phyloP scores from a whole-genome alignment of 2,113 vertebrate genomes.

The Haemorhous mexicanus region DNA sequence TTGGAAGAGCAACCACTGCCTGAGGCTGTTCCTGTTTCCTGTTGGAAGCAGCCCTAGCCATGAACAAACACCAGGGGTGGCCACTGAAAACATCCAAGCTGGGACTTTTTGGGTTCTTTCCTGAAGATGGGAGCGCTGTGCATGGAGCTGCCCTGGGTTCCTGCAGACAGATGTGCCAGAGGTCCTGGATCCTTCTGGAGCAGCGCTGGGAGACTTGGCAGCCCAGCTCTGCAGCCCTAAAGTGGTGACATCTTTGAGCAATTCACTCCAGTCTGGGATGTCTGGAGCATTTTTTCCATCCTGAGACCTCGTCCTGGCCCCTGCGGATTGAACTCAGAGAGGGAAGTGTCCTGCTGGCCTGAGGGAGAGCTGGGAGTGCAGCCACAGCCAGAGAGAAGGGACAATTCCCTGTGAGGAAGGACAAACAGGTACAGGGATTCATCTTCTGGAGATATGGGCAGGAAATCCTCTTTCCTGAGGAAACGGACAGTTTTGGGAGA shows the following conservation, averaged over 20 bases:
- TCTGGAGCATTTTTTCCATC: background rate
- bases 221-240: background rate
- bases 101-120: background rate
- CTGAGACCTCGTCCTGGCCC: background rate
- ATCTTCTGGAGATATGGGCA: background rate
- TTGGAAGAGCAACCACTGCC: background rate
- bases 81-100: background rate
- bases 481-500: background rate
- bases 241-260: background rate
- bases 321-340: rapidly evolving
- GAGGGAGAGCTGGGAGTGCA: background rate
- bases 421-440: background rate
- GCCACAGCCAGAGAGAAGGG: background rate
- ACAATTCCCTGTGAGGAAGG: background rate
- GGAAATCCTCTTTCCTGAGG: background rate
- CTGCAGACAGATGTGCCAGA: background rate
- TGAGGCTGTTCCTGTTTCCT: background rate
- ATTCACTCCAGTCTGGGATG: background rate
- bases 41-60: background rate
- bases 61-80: background rate
- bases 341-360: background rate
- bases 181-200: background rate
- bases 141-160: background rate
- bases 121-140: rapidly evolving
- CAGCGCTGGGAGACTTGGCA: background rate